Evolutionary conservation across 1,140 invertebrate genomes (phyloP).

Genomic region (Cotesia glomerata): DNA sequence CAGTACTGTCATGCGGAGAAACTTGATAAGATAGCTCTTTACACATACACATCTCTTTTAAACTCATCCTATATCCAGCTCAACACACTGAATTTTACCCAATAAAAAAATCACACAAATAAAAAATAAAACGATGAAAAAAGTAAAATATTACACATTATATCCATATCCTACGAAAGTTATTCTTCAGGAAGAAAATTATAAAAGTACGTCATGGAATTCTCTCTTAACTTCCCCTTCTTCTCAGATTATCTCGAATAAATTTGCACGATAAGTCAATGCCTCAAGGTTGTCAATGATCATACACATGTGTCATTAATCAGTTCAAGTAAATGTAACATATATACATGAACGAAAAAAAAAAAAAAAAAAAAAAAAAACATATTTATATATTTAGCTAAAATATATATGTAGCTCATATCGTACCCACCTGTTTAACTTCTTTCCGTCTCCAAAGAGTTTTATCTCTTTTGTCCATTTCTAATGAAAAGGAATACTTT

Average conservation of each 20-base stretch:
- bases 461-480: too few species aligned
- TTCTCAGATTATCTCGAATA: not conserved
- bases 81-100: constrained; percentile 3
- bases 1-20: constrained; percentile 15
- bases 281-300: not conserved
- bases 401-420: too few species aligned
- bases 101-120: not conserved
- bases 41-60: constrained; percentile 24
- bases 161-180: not conserved
- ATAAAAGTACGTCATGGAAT: constrained; percentile 12
- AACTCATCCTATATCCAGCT: not conserved
- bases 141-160: not conserved
- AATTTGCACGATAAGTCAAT: constrained; percentile 12
- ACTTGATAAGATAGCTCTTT: constrained; percentile 24
- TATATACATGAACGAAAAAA: not conserved
- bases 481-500: too few species aligned
- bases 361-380: too few species aligned
- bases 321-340: not conserved
- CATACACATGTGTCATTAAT: not conserved
- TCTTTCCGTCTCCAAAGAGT: too few species aligned
- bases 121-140: not conserved
- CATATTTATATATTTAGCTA: too few species aligned
- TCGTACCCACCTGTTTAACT: too few species aligned
- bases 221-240: not conserved
- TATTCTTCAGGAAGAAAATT: not conserved